phyloP scores from a whole-genome alignment of 2,797 vertebrate genomes.

The Hyperoplus immaculatus region DNA sequence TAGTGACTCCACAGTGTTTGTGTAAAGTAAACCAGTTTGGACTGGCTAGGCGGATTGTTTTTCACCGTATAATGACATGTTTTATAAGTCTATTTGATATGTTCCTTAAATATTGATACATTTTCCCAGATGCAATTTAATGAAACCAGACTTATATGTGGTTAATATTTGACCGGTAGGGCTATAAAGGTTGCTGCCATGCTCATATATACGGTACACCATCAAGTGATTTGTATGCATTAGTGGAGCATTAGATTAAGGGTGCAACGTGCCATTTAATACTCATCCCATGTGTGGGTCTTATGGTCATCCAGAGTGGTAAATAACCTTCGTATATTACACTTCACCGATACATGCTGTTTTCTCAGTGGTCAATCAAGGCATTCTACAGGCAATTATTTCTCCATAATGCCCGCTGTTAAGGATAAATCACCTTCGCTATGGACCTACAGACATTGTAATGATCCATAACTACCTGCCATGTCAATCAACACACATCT shows the following conservation, averaged over 20 bases:
- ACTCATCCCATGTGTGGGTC: neutral
- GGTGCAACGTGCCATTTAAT: slow-evolving; percentile 21
- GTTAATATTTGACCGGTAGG: slow-evolving; percentile 20
- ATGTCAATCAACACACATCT: no score
- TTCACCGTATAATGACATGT: neutral
- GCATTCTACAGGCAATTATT: no score
- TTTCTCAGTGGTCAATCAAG: no score
- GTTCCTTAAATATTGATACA: slow-evolving; percentile 4
- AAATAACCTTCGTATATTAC: slow-evolving; percentile 46
- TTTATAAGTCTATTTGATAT: slow-evolving; percentile 11
- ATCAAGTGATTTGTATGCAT: slow-evolving; percentile 45
- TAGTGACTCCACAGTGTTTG: slow-evolving; percentile 25
- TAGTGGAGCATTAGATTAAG: slow-evolving; percentile 24
- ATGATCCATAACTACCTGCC: no score
- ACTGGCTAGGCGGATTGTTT: neutral
- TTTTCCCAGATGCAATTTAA: slow-evolving; percentile 29
- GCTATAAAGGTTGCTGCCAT: neutral
- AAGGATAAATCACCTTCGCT: no score
- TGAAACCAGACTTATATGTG: slow-evolving; percentile 10
- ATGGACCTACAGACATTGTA: no score
- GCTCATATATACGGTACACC: slow-evolving; percentile 2
- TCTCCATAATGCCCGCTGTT: no score
- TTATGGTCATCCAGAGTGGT: slow-evolving; percentile 8
- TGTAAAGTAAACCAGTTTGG: slow-evolving; percentile 24
- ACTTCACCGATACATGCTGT: no score